Conservation (phyloP, 2,797 vertebrate species). For the Euphonia xanthogaster region DNA sequence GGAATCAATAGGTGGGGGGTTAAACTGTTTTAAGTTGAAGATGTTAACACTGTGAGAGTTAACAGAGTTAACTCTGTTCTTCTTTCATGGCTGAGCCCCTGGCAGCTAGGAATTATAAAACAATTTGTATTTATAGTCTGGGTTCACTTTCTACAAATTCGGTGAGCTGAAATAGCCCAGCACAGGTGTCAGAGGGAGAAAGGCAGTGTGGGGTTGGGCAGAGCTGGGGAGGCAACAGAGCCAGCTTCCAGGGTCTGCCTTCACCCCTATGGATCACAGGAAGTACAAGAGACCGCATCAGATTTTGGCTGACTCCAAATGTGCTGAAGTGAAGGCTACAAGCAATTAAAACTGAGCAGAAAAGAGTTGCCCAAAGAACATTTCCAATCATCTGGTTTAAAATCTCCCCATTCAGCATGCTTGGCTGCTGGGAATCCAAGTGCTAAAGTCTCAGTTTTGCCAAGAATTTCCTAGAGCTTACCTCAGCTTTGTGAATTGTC, state of each 20-base stretch:
- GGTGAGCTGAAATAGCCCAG: neutral
- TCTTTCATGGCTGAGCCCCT: neutral
- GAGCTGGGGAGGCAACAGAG: neutral
- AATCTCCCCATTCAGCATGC: neutral
- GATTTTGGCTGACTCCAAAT: neutral
- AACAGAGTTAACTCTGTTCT: neutral
- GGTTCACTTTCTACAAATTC: neutral
- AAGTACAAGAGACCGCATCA: neutral
- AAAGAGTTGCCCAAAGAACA: neutral
- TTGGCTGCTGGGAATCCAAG: neutral
- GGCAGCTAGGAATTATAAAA: neutral
- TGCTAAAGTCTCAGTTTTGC: neutral
- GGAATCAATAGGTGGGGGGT: neutral
- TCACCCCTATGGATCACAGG: neutral
- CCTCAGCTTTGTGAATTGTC: neutral
- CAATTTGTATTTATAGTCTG: neutral
- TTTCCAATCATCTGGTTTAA: neutral
- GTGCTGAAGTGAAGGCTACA: neutral
- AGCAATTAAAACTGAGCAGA: neutral
- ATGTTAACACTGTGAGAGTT: neutral
- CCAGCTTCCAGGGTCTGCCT: neutral
- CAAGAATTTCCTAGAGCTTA: neutral
- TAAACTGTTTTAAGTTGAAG: neutral
- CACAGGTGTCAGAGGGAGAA: neutral
- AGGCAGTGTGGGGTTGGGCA: neutral